Evolutionary conservation across 2,113 vertebrate species (phyloP).

Genomic region (Eolophus roseicapilla): DNA sequence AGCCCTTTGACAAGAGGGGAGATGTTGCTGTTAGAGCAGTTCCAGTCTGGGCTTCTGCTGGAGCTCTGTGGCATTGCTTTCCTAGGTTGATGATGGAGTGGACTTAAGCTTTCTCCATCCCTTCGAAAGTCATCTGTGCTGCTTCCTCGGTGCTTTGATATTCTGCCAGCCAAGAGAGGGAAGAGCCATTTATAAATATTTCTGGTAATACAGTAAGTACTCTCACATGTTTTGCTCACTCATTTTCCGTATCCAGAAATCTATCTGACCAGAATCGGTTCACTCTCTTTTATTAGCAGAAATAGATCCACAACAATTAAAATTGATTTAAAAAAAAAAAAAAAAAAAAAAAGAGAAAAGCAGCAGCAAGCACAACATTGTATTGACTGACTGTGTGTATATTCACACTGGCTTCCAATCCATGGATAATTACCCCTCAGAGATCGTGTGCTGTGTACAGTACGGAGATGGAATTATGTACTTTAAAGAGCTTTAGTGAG

Average conservation of each 20-base stretch:
- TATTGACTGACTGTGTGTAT: conserved; percentile 50
- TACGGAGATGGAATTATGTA: conserved; percentile 30
- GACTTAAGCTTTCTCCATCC: conserved; percentile 34
- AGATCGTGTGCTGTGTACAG: conserved; percentile 44
- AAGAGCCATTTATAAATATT: conserved; percentile 69
- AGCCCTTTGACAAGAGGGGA: background rate
- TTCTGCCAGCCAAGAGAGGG: conserved; percentile 51
- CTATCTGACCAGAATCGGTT: conserved; percentile 57
- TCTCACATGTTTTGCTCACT: conserved; percentile 59
- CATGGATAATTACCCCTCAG: conserved; percentile 53
- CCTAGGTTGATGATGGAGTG: background rate
- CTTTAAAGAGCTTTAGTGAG: conserved; percentile 47
- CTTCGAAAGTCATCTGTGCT: conserved; percentile 8
- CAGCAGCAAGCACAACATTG: background rate
- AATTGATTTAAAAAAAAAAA: conserved; percentile 33
- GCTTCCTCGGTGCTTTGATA: conserved; percentile 60
- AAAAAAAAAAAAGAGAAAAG: background rate
- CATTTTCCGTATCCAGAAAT: conserved; percentile 64
- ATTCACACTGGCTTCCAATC: conserved; percentile 59
- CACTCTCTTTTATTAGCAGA: conserved; percentile 64
- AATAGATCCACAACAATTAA: conserved; percentile 63
- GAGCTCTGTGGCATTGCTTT: background rate
- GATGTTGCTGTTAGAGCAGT: background rate
- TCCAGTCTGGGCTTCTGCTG: background rate
- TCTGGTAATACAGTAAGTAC: conserved; percentile 71